Evolutionary conservation across 2,888 invertebrate genomes (phyloP), one percentile per base, ranked within the genome.

Genomic region (Orchesellides sinensis): DNA sequence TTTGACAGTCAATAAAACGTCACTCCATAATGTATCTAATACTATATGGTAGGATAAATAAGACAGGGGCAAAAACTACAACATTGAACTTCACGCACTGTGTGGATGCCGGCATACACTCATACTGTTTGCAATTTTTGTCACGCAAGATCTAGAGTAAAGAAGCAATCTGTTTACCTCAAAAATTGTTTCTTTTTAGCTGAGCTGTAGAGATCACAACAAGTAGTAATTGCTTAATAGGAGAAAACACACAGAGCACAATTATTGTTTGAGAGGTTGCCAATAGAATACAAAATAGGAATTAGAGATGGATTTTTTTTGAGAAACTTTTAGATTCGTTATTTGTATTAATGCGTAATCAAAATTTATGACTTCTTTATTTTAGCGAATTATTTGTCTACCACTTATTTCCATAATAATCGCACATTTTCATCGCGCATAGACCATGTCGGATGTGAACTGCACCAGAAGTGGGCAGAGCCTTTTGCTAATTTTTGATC

Each of bases 161-260:
- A 21, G 19, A 52, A 52, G 40, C 10, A 52, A 52, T 52, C 52
- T 52, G 52, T 52, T 52, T 19, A 52, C 52, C 52, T 17, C 19
- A 52, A 52, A 52, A 52, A 21, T 52, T 21, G 52, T 17, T 21
- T 49, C 49, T 3, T 49, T 49, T 17, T 47, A 6, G n/a, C 21
- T 19, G 2, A n/a, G n/a, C 21, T n/a, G 5, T 47, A 4, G 4
- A 21, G 19, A 10, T 25, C 2, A n/a, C 10, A 23, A n/a, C 23
- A 25, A 40, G n/a, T 40, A 8, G 27, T 17, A 59, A 59, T 17
- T 29, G 59, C 59, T 59, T 29, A 59, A 29, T 59, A 29, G 12
- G 1, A 40, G 14, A 40, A 10, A 2, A 40, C 40, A 59, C n/a
- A n/a, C 59, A 10, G n/a, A n/a, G n/a, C n/a, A n/a, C n/a, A n/a